Percentiles rank a stretch among this genome's conserved stretches.
These are phyloP conservation scores for Enteromius anoplus DNA, from an alignment of 2,797 vertebrate species.

Conservation along the genomic window DNA sequence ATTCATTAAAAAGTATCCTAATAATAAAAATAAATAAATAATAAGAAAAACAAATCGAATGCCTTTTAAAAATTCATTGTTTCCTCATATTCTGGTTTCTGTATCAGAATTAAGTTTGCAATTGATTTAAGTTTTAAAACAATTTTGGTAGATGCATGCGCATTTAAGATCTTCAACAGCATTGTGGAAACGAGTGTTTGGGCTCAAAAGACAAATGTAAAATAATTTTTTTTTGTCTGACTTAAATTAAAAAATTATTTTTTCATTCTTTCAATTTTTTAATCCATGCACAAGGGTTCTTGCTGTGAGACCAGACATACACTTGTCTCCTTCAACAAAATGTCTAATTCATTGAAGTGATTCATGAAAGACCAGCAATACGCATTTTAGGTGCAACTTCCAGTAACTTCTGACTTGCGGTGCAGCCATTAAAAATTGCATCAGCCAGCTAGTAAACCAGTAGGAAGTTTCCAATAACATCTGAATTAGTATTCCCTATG, in stretches of 20 bases:
- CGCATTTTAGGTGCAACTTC: neutral
- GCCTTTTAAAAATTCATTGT: too few relatives aligned
- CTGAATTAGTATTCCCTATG: neutral
- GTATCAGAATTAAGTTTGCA: neutral
- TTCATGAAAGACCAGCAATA: neutral
- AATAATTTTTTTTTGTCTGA: neutral
- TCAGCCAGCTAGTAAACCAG: neutral
- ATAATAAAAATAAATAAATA: neutral
- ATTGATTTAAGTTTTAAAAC: neutral
- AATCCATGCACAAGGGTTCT: neutral
- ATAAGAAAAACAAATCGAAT: neutral
- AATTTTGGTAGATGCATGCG: neutral
- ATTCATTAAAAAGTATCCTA: neutral
- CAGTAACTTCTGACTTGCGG: neutral
- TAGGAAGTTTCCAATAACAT: neutral
- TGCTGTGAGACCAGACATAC: neutral
- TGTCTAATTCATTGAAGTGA: neutral
- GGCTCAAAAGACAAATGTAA: neutral
- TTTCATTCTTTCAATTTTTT: neutral
- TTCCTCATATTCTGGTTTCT: neutral
- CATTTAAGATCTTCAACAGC: neutral
- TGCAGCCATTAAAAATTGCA: neutral
- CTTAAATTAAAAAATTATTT: neutral
- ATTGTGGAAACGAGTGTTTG: neutral
- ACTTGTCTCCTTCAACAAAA: neutral